These are phyloP conservation scores for Bombylius major DNA, from an alignment of 2,888 invertebrate species.

Conservation along the genomic window DNA sequence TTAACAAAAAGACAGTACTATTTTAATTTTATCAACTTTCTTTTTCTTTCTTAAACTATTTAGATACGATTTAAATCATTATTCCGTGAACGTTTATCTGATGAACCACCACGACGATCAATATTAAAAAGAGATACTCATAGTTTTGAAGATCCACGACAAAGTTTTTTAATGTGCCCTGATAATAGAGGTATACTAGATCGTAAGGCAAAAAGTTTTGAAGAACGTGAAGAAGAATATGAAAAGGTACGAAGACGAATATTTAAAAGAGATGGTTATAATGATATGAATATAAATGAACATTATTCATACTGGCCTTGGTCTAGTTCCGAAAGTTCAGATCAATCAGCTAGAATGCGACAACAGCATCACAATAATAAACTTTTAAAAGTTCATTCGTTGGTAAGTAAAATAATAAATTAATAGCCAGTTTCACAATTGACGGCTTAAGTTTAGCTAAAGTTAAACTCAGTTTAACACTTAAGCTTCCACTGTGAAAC, in stretches of 20 bases:
- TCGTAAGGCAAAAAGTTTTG: slow-evolving; percentile 70
- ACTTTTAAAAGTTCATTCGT: slow-evolving; percentile 30
- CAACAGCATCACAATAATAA: slow-evolving; percentile 28
- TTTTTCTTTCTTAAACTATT: background rate
- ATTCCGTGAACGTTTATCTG: slow-evolving; percentile 52
- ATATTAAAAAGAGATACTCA: slow-evolving; percentile 73
- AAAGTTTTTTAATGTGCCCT: slow-evolving; percentile 42
- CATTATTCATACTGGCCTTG: slow-evolving; percentile 30
- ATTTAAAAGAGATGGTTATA: slow-evolving; percentile 41
- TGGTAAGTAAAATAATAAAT: slow-evolving; percentile 9
- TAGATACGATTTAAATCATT: slow-evolving; percentile 57
- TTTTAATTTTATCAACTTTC: background rate
- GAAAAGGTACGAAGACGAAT: slow-evolving; percentile 74
- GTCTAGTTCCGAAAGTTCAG: slow-evolving; percentile 42
- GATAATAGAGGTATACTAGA: slow-evolving; percentile 50
- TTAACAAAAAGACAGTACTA: background rate
- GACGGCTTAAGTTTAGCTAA: no score
- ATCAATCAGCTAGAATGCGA: slow-evolving; percentile 24
- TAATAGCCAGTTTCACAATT: no score
- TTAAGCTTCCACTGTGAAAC: no score
- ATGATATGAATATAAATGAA: slow-evolving; percentile 11
- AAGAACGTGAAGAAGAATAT: slow-evolving; percentile 84
- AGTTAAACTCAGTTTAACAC: no score
- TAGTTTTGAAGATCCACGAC: slow-evolving; percentile 60
- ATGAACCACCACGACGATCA: slow-evolving; percentile 54